Base-by-base conservation (phyloP, 2,888 invertebrate genomes). In the Stegana nigrithorax region DNA sequence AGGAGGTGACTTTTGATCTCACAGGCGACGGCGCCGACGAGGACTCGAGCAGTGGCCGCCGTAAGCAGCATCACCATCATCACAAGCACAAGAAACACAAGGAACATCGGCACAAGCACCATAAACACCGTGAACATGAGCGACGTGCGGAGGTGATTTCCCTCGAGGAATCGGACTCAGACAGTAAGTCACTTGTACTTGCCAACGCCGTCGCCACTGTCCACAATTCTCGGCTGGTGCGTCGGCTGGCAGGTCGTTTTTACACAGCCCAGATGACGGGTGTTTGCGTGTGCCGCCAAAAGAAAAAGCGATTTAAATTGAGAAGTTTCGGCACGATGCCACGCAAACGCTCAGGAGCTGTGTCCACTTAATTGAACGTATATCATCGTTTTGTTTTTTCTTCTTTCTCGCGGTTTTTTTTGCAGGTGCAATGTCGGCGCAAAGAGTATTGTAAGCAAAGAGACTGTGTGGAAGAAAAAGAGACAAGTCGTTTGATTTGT, bases 81-180 rank as follows among this genome's bases (percentile, higher is more conserved):
- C 73, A 71, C 45, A 71, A 77, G 53, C 83, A 83, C 47, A 83
- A 81, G 63, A 77, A 81, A 19, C 84, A 85, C 57, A 84, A 83
- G 69, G 81, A 84, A 36, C 82, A 75, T 36, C 73, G 76, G 4
- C 78, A 79, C 23, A 77, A 78, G 44, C 73, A 71, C n/a, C 68
- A 62, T 10, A 68, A 58, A 32, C 69, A 70, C 7, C 62, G 63
- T 17, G 69, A 72, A 50, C 71, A 64, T 0, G 80, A 81, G 25
- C 71, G 71, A 0, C 68, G 67, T n/a, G 71, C 70, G 19, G 79
- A 80, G 59, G 73, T 84, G 19, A 83, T 84, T 59, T 80, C 83
- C 0, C 62, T 83, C 17, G 80, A 84, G 63, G 84, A 83, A 56
- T 81, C 83, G 53, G 83, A 86, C 64, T 84, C 84, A n/a, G 86